Evolutionary conservation across 2,888 invertebrate genomes (phyloP).

Genomic region (Dryobotodes eremita): DNA sequence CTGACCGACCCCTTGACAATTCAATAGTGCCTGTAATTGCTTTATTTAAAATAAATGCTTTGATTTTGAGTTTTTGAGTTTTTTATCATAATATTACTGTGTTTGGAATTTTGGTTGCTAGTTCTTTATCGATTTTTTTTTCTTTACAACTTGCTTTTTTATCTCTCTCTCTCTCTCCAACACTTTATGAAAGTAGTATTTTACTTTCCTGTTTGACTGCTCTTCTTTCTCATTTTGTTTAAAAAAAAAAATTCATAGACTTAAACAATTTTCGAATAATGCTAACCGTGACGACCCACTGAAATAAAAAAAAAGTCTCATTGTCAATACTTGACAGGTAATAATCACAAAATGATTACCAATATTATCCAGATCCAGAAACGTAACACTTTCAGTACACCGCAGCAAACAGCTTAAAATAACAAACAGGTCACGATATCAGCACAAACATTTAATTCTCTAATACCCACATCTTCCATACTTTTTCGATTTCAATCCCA

Average conservation of each 20-base stretch:
- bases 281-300: too few relatives aligned
- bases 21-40: too few relatives aligned
- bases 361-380: neutral
- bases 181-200: neutral
- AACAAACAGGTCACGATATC: neutral
- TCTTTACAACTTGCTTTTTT: neutral
- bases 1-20: too few relatives aligned
- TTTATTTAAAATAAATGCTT: too few relatives aligned
- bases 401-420: neutral
- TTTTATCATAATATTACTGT: neutral
- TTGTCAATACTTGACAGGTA: neutral
- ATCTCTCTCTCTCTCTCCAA: too few relatives aligned
- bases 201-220: neutral
- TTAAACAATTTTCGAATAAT: neutral
- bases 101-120: neutral
- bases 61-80: too few relatives aligned
- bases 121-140: neutral
- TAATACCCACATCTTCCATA: constrained; percentile 6
- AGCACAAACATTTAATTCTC: neutral
- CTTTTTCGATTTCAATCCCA: constrained; percentile 56
- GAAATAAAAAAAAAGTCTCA: neutral
- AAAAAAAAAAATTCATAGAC: neutral
- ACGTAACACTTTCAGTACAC: too few relatives aligned
- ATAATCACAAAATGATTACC: neutral
- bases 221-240: neutral